These are phyloP conservation scores for Agapornis canus DNA, from an alignment of 2,797 vertebrate genomes.

Conservation along the genomic window DNA sequence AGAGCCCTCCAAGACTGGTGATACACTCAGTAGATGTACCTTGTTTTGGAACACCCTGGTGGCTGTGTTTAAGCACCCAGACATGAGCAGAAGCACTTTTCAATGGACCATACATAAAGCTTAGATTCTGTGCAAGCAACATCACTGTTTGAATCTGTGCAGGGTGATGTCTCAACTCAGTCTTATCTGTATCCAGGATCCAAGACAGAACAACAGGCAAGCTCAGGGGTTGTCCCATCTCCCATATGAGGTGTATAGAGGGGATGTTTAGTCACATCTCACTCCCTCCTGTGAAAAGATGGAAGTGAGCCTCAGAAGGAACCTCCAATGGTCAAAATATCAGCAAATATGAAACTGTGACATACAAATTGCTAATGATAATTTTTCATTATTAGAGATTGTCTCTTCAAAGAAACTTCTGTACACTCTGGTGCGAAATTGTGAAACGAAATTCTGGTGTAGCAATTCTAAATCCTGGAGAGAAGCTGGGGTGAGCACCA, in stretches of 20 bases:
- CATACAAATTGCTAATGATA: neutral
- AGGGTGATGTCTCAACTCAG: neutral
- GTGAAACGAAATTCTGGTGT: neutral
- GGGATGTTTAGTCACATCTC: neutral
- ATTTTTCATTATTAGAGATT: neutral
- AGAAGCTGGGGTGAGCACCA: neutral
- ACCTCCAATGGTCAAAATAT: neutral
- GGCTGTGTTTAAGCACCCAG: neutral
- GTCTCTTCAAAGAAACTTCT: neutral
- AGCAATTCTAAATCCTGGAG: neutral
- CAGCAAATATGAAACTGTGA: neutral
- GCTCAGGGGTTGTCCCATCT: neutral
- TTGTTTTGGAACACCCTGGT: neutral
- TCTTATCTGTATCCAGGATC: neutral
- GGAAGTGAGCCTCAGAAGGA: neutral
- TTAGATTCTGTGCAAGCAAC: neutral
- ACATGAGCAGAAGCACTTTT: neutral
- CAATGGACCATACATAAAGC: neutral
- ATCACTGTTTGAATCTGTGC: neutral
- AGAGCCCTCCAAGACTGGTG: neutral
- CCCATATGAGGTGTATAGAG: accelerated
- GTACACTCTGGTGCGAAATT: neutral
- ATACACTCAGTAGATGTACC: neutral
- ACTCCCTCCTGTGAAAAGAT: neutral
- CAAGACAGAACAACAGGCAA: neutral